Base-by-base conservation (phyloP, 1,140 invertebrate genomes). In the Drosophila varians region DNA sequence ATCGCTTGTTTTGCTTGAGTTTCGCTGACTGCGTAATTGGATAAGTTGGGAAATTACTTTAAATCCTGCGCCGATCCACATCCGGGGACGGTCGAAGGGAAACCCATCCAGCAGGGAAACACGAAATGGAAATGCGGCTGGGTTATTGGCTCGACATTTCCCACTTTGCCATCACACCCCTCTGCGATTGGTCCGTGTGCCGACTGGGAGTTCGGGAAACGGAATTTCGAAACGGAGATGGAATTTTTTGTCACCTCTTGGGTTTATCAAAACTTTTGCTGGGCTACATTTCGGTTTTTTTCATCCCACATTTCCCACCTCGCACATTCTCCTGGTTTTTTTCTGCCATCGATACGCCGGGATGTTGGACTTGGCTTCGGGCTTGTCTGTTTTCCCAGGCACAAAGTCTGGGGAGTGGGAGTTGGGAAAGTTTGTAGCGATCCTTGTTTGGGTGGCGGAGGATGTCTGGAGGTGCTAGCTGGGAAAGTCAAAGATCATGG, bases 21-120 rank as follows among this genome's bases (percentile, higher is more conserved):
- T 88, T 83, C 48, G 74, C 71, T 88, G 87, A 90, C 87, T 90
- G 76, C 82, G 75, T 90, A 90, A 90, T 90, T 90, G 82, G 87
- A 87, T 90, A 87, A 90, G 64, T 73, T 70, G 82, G 82, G 78
- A 79, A 87, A 89, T 88, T 77, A 84, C 78, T 79, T 77, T 74
- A 77, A 90, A 87, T 80, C 83, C 78, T 47, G 57, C 53, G 56
- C 75, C 73, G 83, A 88, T 88, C 83, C 83, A 88, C 72, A 88
- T 88, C 83, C 83, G 83, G 77, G 73, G 55, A 45, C 28, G 40
- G 23, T 40, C 5, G 54, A 36, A 77, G 82, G 82, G 43, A 86
- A 86, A 79, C 65, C 80, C 80, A 46, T 47, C 26, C 66, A 18
- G 8, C 28, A 86, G 80, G 80, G 73, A 86, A 86, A 58, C 57